Percentiles rank a stretch among this genome's conserved stretches.
phyloP scores from a whole-genome alignment of 92 coral and sea anemone species.

The Siderastrea radians region DNA sequence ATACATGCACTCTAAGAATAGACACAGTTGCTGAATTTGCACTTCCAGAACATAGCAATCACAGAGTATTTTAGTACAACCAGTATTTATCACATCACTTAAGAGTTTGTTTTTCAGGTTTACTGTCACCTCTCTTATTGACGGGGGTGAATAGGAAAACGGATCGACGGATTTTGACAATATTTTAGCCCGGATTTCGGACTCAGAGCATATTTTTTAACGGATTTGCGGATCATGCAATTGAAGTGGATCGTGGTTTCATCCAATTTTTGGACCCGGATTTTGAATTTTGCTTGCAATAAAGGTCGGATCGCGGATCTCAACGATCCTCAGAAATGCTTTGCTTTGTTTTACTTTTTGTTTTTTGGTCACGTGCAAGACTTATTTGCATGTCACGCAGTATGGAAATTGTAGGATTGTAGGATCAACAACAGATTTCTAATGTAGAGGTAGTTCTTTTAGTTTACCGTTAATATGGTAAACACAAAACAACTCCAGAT shows the following conservation, averaged over 20 bases:
- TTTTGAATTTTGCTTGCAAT: constrained; percentile 7
- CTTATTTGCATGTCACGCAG: too few species aligned
- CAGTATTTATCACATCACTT: too few species aligned
- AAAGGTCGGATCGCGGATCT: constrained; percentile 4
- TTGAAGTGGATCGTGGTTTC: background rate
- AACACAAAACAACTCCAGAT: background rate
- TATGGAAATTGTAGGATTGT: background rate
- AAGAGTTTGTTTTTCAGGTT: too few species aligned
- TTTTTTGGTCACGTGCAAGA: too few species aligned
- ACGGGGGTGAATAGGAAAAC: too few species aligned
- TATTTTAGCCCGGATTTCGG: background rate
- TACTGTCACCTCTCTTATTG: too few species aligned
- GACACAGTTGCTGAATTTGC: too few species aligned
- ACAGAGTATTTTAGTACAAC: too few species aligned
- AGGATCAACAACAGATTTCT: constrained; percentile 36
- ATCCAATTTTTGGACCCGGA: constrained; percentile 1
- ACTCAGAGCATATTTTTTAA: background rate
- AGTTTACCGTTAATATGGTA: background rate
- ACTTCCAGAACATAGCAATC: too few species aligned
- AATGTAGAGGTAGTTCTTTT: background rate
- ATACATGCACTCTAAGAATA: too few species aligned
- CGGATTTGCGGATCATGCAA: background rate
- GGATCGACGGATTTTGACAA: background rate
- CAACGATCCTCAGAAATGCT: background rate
- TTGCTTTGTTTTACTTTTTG: too few species aligned